Base-by-base conservation (phyloP, 23 tunicate species). In the Styela clava region DNA sequence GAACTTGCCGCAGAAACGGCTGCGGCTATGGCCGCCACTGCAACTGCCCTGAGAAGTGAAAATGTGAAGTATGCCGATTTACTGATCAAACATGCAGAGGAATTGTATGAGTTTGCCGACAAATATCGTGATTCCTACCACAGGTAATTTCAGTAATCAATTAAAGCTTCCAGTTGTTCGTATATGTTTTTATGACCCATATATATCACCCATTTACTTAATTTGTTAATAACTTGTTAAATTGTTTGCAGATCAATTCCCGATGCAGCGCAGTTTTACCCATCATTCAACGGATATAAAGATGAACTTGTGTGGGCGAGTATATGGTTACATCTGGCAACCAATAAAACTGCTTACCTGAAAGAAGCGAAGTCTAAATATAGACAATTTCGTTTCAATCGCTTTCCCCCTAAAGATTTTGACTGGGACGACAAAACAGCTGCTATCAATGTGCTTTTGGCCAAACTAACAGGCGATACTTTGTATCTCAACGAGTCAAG, bases 301-400 rank as follows among this genome's bases (percentile, higher is more conserved):
- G 99, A 95, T 73, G 99, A 95, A 81, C 64, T 95, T n/a, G 95
- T 86, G 23, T 95, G 99, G 99, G 87, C 99, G 20, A 82, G 88
- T 27, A 2, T 86, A 0, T 95, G 99, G 99, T 86, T 95, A 24
- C 83, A 83, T 64, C 68, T 82, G 34, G 99, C 95, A 63, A 95
- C 99, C 16, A 72, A 63, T 37, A 86, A 95, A 16, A 62, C 36
- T 22, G 64, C 69, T 27, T 95, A 85, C 56, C 44, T 95, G 27
- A 51, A 27, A 16, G 27, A 25, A 2, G 99, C 99, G 9, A 73
- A 51, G 24, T 76, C 74, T 12, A 70, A 69, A 21, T 82, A 82
- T 62, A 33, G 73, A 34, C 78, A 82, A 69, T 82, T 82, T 35
- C 78, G 79, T 24, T 29, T 82, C 29, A 27, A 30, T 31, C 31